Base-by-base conservation (phyloP, 2,797 vertebrate species). In the Ispidina picta region DNA sequence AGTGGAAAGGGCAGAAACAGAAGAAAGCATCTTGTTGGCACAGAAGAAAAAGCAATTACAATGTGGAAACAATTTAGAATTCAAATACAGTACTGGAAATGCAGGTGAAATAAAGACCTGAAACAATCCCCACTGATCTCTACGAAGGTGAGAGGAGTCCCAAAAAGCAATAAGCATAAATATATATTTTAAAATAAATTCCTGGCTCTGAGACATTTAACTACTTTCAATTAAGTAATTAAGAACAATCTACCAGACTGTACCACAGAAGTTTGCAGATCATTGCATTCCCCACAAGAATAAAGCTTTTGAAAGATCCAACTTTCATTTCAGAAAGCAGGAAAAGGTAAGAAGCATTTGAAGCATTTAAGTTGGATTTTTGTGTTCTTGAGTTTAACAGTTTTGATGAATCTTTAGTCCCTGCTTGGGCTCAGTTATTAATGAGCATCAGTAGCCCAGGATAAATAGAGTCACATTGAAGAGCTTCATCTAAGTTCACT, bases 101-200 rank as follows among this genome's bases (percentile, higher is more conserved):
- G 44, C 23, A 86, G 35, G 11, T 52, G 41, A 92, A 90, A 87
- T 41, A 90, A 80, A 91, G 56, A 29, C 23, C 14, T 70, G 37
- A 21, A 75, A 60, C 28, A 60, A 29, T 0, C 0, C 2, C 2
- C 15, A 44, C 7, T 4, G n/a, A 68, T 70, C 22, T 73, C 37
- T 73, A 60, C 29, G 20, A 74, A 87, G 31, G 28, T 74, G 33
- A 92, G 29, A 64, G 35, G 4, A 86, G 15, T 43, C 54, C 74
- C 20, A 64, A 72, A 90, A 83, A 48, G 6, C 20, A 80, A 48
- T 7, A 49, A 46, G 29, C 19, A 54, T 56, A 77, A 90, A 83
- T 52, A 37, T 15, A 63, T 44, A 77, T 29, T 84, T 23, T 8
- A 29, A 90, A 74, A 71, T n/a, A 80, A 76, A 66, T 60, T 83